Evolutionary conservation across 2,888 invertebrate species (phyloP).

Genomic region (Lamellibrachia satsuma): DNA sequence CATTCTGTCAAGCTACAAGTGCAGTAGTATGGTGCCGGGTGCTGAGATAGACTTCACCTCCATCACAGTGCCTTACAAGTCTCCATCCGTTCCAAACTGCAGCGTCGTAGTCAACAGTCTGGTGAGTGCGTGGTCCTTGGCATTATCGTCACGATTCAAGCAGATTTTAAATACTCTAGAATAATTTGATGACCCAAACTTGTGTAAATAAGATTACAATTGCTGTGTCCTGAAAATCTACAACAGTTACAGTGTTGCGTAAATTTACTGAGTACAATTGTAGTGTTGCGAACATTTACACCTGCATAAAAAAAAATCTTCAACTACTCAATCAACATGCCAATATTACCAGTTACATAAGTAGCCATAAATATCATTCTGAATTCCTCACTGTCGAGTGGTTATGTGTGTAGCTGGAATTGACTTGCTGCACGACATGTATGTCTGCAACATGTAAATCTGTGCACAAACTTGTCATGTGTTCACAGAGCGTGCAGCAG

Average conservation of each 20-base stretch:
- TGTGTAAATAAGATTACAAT: background rate
- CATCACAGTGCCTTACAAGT: too few relatives aligned
- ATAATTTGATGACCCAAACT: background rate
- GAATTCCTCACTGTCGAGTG: background rate
- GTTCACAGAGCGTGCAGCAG: background rate
- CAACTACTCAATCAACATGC: background rate
- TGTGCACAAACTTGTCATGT: background rate
- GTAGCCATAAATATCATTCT: background rate
- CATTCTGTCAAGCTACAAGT: slow-evolving; percentile 42
- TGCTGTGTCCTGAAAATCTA: background rate
- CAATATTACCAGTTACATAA: background rate
- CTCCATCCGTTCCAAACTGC: background rate
- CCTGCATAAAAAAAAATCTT: background rate
- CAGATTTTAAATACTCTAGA: background rate
- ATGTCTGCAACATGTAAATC: background rate
- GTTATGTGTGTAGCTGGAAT: too few relatives aligned
- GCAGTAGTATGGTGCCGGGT: background rate
- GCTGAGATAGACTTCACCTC: background rate
- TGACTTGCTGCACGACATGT: background rate
- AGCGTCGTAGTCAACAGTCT: background rate
- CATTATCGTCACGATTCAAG: background rate
- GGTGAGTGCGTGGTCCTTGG: background rate
- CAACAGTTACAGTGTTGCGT: background rate
- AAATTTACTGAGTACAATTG: background rate
- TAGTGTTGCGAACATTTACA: background rate